Base-by-base conservation (phyloP, 64 coral and sea anemone species). In the Dendrophyllia cribrosa region DNA sequence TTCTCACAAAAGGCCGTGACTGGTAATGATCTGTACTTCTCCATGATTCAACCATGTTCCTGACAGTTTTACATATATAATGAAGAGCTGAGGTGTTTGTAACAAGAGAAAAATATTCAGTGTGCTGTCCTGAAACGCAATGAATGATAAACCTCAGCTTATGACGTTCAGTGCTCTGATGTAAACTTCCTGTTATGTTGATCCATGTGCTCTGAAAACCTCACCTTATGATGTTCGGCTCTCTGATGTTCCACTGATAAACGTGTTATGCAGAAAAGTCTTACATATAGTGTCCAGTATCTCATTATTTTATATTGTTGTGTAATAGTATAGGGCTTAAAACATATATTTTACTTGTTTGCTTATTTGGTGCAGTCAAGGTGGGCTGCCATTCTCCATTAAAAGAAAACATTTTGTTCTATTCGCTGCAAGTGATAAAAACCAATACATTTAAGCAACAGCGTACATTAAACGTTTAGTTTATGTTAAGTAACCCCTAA, bases 1-100 rank as follows among this genome's bases (percentile, higher is more conserved):
- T 84, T 84, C 62, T 84, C 45, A 80, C 62, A 84, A 84, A 84
- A 84, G 80, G 80, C 80, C 80, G 77, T 80, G 77, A 80, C 77
- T 80, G 77, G 77, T 80, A 80, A 80, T 80, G 77, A 23, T 84
- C 80, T 84, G 80, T 84, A 23, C 45, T 66, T 19, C 59, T 67
- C n/a, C 46, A 19, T 84, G 80, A 84, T 84, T 67, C 80, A 50
- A 68, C 80, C 10, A 9, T 84, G 80, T 67, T 84, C 45, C 80
- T 84, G 80, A 19, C 45, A 21, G 9, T 49, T 65, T 49, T 51
- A 50, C 72, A 5, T 69, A 67, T 68, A 46, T 65, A 67, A 68
- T 51, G 43, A 84, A 23, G 62, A 14, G 80, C 80, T 84, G 80
- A 84, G 80, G 62, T 84, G 60, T 20, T 84, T 14, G 62, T 67